Evolutionary conservation across 2,113 vertebrate species (phyloP).

Genomic region (Pachyramphus minor): DNA sequence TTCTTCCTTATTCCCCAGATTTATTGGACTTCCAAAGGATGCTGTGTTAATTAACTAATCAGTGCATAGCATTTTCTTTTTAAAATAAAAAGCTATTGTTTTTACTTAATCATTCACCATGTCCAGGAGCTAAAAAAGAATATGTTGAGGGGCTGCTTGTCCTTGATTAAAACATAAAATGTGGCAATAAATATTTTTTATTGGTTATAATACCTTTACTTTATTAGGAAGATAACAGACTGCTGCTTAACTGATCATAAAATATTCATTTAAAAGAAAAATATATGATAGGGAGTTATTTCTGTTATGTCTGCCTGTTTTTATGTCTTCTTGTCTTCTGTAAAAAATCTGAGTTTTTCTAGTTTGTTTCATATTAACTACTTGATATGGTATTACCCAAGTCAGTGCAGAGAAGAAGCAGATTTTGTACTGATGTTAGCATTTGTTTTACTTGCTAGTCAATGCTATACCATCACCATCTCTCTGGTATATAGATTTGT

Average conservation of each 20-base stretch:
- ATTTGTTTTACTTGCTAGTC: neutral
- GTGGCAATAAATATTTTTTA: conserved; percentile 76
- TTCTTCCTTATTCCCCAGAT: conserved; percentile 13
- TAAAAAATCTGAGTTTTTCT: neutral
- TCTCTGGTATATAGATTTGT: neutral
- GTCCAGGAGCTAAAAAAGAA: conserved; percentile 51
- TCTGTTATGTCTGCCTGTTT: conserved; percentile 24
- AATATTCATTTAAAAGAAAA: conserved; percentile 77
- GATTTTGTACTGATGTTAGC: neutral
- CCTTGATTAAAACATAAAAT: conserved; percentile 75
- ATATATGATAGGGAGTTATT: conserved; percentile 53
- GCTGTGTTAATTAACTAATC: neutral
- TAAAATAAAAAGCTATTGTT: conserved; percentile 25
- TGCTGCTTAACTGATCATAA: conserved; percentile 72
- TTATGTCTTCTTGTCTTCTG: neutral
- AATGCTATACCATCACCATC: neutral
- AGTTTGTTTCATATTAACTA: neutral
- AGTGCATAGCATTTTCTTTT: conserved; percentile 1
- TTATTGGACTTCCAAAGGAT: conserved; percentile 39
- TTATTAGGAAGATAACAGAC: conserved; percentile 70
- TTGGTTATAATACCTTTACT: conserved; percentile 63
- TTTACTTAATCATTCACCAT: conserved; percentile 15
- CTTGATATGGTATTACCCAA: neutral
- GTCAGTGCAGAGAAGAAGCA: neutral
- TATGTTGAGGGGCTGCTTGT: conserved; percentile 51